Base-by-base conservation (phyloP, 2,113 vertebrate species). In the Aptenodytes forsteri region DNA sequence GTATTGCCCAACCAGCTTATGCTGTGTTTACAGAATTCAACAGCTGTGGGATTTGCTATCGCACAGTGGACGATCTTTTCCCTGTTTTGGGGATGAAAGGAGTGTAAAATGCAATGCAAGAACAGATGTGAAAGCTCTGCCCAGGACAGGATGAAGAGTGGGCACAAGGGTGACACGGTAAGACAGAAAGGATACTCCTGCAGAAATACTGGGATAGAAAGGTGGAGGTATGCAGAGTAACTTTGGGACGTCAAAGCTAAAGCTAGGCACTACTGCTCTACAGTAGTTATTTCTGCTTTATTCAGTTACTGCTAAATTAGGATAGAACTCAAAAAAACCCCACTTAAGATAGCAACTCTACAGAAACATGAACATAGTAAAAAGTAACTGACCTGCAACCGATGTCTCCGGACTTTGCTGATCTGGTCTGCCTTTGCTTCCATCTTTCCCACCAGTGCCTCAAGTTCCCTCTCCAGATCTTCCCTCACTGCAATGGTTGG, bases 381-480 rank as follows among this genome's bases (percentile, higher is more conserved):
- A 61, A 81, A 61, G 10, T 17, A 64, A 69, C 80, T 95, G 82
- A 99, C 99, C 98, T 99, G 98, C 52, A 97, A 89, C 92, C 98
- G 98, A 85, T 99, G 99, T 79, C 98, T 99, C 79, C 97, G 98
- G 36, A 99, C 98, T 97, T 99, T 99, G 86, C 97, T 98, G 90
- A 99, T 99, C 91, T 99, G 99, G 38, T 99, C 99, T 91, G 99
- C 99, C 96, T 99, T 99, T 59, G 98, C 98, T 97, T 99, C 99
- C 99, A 99, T 99, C 95, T 97, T 99, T 94, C 97, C 98, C 81
- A 99, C 98, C 64, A 99, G 87, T 10, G 76, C 93, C 87, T 99
- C 99, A 67, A 99, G 98, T 46, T 99, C 99, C 40, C 89, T 97
- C 89, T 99, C 98, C 87, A 99, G 96, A 32, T 98, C 98, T 61